Evolutionary conservation across 2,113 vertebrate genomes (phyloP).

Genomic region (Coturnix japonica): DNA sequence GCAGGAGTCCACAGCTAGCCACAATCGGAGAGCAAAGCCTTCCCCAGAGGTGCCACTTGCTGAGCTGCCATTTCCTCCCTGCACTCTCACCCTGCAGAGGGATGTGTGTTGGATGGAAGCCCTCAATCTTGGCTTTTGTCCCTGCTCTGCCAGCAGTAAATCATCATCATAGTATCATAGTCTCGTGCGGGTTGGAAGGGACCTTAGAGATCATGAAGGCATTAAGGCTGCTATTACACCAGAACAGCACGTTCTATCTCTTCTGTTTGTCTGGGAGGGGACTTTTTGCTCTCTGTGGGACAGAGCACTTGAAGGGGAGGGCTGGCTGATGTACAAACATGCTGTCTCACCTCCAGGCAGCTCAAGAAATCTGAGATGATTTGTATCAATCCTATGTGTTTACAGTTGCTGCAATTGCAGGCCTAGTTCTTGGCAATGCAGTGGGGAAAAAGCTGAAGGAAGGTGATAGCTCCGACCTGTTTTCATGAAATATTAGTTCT

Average conservation of each 20-base stretch:
- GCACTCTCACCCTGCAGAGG: not conserved
- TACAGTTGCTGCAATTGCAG: not conserved
- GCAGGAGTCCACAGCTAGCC: not conserved
- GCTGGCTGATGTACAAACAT: not conserved
- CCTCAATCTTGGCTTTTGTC: not conserved
- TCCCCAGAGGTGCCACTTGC: not conserved
- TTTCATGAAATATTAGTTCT: not conserved
- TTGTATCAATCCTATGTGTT: not conserved
- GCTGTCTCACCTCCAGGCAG: not conserved
- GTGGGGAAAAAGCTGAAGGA: not conserved
- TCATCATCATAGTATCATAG: too few relatives aligned
- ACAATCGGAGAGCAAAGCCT: not conserved
- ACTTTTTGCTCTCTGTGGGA: accelerated
- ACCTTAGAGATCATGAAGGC: too few relatives aligned
- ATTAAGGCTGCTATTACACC: not conserved
- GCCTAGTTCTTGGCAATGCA: not conserved
- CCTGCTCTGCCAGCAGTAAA: not conserved
- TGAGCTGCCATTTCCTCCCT: not conserved
- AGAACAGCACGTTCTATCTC: not conserved
- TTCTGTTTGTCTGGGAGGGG: not conserved
- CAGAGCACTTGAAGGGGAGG: not conserved
- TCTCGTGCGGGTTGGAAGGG: too few relatives aligned
- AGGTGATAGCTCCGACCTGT: not conserved
- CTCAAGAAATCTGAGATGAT: not conserved
- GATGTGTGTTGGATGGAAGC: not conserved